Base-by-base conservation (phyloP, 2,113 vertebrate species). In the Pseudopipra pipra region DNA sequence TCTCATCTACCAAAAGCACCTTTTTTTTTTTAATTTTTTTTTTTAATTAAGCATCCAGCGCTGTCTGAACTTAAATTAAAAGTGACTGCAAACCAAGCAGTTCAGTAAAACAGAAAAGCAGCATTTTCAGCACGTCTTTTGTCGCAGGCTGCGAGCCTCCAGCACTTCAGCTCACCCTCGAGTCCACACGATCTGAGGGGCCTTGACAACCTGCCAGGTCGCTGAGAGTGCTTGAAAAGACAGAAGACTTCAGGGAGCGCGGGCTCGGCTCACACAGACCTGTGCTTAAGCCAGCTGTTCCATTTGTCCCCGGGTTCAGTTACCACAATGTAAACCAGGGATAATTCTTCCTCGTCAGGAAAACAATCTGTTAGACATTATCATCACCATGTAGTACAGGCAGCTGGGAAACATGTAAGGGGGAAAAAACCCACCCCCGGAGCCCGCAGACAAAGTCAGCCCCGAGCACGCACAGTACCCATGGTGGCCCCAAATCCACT, bases 11-110 rank as follows among this genome's bases (percentile, higher is more conserved):
- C 70, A 47, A 79, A 91, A 78, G 47, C n/a, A 31, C 30, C 37
- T 52, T 16, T 30, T 30, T 39, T 51, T 16, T 28, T 28, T 72
- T 43, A 37, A 6, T 24, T 37, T 62, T 30, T 7, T 49, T 39
- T 52, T 65, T 73, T 13, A 89, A 95, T 91, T 80, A 96, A 94
- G 47, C 65, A 49, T 72, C 90, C 85, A 44, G 52, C 72, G 18
- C 46, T 78, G 43, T 61, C 84, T 84, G 63, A 94, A 85, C 33
- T 44, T 44, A 66, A 94, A 95, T 92, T 86, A 84, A 54, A 87
- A 84, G 73, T 51, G 95, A 89, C 88, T 89, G 65, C 80, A 75
- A 67, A 77, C 43, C 79, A 93, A 74, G 93, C 72, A 66, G 81
- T 16, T 90, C 30, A 6, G 81, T 23, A 3, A 77, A 85, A 74